Evolutionary conservation across 2,113 vertebrate species (phyloP).

Genomic region (Eudyptes chrysolophus): DNA sequence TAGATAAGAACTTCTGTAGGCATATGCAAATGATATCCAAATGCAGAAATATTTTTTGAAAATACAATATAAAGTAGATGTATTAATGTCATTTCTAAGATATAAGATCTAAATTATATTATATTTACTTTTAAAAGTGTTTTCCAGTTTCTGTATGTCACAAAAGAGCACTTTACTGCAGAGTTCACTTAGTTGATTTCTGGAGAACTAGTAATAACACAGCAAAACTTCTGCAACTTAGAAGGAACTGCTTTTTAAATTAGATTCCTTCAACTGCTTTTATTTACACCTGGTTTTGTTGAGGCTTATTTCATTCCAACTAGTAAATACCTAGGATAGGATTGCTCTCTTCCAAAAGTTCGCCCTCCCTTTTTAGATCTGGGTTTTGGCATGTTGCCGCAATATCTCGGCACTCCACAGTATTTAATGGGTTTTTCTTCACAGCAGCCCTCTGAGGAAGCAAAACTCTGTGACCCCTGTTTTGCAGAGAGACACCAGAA

Average conservation of each 20-base stretch:
- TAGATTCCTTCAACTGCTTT: not conserved
- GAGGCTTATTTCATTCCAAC: not conserved
- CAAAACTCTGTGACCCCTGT: not conserved
- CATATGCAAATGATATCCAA: not conserved
- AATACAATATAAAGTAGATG: not conserved
- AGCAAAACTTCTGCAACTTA: not conserved
- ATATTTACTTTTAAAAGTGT: not conserved
- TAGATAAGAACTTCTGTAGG: not conserved
- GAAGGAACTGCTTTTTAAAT: not conserved
- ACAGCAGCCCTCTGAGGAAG: not conserved
- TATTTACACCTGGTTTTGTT: not conserved
- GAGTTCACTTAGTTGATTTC: not conserved
- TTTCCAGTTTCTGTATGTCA: not conserved
- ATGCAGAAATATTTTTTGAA: not conserved
- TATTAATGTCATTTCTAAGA: not conserved
- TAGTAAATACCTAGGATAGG: not conserved
- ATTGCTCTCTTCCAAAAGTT: not conserved
- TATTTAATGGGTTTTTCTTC: not conserved
- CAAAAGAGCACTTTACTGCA: not conserved
- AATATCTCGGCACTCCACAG: not conserved
- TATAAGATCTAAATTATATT: not conserved
- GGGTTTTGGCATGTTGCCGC: not conserved
- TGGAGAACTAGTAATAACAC: not conserved
- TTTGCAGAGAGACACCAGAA: not conserved
- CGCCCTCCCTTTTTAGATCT: not conserved